Evolutionary conservation across 1,140 invertebrate species (phyloP).

Genomic region (Leptinotarsa defecta): DNA sequence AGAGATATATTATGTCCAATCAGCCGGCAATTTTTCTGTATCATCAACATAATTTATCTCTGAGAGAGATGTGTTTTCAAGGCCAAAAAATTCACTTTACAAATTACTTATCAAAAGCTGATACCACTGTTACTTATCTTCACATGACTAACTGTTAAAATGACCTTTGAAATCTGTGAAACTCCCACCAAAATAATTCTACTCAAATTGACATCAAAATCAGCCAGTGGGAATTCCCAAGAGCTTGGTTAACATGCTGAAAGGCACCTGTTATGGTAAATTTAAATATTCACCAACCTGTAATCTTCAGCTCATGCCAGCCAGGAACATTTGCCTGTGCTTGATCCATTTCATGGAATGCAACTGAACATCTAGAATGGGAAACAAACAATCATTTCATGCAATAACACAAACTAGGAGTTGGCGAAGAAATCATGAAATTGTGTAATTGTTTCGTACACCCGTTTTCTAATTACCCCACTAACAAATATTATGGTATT

Average conservation of each 20-base stretch:
- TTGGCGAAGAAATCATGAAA: slow-evolving; percentile 7
- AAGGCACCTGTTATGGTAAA: no score
- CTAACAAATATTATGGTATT: slow-evolving; percentile 9
- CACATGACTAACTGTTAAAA: slow-evolving; percentile 7
- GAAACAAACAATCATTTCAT: slow-evolving; percentile 1
- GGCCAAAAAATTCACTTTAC: background rate
- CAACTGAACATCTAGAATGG: slow-evolving; percentile 18
- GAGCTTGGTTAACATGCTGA: background rate
- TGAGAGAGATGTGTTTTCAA: background rate
- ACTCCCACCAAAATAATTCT: no score
- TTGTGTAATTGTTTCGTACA: slow-evolving; percentile 5
- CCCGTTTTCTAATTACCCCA: slow-evolving; percentile 25
- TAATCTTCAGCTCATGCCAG: slow-evolving; percentile 69
- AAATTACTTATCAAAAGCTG: background rate
- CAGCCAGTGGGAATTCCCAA: background rate
- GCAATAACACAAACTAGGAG: background rate
- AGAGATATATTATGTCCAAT: no score
- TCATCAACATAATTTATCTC: no score
- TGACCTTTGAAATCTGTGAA: background rate
- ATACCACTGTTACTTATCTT: background rate
- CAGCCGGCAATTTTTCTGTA: no score
- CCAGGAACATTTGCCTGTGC: slow-evolving; percentile 58
- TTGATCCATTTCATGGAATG: slow-evolving; percentile 31
- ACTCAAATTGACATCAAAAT: background rate
- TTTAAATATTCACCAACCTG: slow-evolving; percentile 59